Conservation (phyloP, 1,140 invertebrate genomes). For the Zaprionus capensis region DNA sequence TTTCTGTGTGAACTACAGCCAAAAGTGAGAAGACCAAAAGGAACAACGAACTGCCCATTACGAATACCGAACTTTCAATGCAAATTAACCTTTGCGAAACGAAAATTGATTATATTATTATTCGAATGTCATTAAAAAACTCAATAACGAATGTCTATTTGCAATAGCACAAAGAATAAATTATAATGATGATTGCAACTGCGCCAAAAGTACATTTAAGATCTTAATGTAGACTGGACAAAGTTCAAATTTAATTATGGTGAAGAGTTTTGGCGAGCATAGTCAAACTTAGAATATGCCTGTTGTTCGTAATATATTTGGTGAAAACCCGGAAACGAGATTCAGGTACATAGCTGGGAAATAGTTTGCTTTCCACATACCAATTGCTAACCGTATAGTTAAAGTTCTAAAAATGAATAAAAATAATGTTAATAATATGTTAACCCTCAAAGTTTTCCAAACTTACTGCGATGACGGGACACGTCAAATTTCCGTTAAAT, state of each 20-base stretch:
- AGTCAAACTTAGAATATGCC: conserved; percentile 12
- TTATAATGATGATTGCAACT: conserved; percentile 5
- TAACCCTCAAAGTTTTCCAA: background rate
- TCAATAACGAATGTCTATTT: background rate
- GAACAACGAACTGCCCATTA: background rate
- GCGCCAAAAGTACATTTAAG: background rate
- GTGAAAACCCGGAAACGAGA: conserved; percentile 19
- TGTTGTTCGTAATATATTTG: conserved; percentile 35
- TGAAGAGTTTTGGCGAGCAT: conserved; percentile 5
- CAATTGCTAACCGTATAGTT: conserved; percentile 50
- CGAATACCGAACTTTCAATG: background rate
- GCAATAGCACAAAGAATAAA: background rate
- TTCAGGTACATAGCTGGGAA: conserved; percentile 50
- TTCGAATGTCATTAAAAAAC: background rate
- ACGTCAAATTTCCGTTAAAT: background rate
- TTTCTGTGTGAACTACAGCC: background rate
- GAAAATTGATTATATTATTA: background rate
- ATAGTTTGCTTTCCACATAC: conserved; percentile 38
- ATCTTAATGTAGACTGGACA: background rate
- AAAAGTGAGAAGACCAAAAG: background rate
- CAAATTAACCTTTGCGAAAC: background rate
- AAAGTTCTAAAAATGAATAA: conserved; percentile 29
- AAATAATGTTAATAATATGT: background rate
- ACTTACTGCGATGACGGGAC: conserved; percentile 17
- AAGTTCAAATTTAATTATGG: conserved; percentile 6